phyloP scores from a whole-genome alignment of 2,797 vertebrate genomes.

The Myiothlypis chrysogaster region DNA sequence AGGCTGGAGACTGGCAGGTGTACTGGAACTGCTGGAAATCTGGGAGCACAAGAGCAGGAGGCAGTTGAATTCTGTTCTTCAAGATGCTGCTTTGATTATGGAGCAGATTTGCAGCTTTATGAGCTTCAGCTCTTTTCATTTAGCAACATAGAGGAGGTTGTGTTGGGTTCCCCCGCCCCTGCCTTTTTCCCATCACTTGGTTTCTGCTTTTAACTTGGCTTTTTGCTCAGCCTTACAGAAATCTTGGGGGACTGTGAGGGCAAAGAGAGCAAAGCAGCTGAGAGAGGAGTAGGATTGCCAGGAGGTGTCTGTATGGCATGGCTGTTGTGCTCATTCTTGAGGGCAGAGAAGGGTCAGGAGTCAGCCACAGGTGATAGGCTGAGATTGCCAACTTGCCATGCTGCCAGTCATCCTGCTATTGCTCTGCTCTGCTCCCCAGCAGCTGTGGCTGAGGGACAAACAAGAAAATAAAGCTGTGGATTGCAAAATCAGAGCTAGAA shows the following conservation, averaged over 20 bases:
- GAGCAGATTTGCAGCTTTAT: background rate
- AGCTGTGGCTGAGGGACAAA: background rate
- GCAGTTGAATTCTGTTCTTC: background rate
- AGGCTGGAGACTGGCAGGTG: background rate
- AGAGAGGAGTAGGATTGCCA: background rate
- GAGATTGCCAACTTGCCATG: background rate
- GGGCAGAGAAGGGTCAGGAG: background rate
- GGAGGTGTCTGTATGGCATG: background rate
- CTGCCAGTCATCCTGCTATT: background rate
- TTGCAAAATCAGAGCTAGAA: conserved; percentile 17
- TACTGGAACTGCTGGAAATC: background rate
- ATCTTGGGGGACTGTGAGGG: background rate
- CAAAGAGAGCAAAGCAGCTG: background rate
- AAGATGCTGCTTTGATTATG: background rate
- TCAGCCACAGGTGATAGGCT: background rate
- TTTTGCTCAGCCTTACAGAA: background rate
- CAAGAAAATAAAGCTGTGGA: conserved; percentile 1
- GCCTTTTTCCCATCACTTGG: background rate
- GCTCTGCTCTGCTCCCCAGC: background rate
- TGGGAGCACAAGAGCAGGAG: background rate
- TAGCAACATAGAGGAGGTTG: background rate
- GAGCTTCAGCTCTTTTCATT: background rate
- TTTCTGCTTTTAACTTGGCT: conserved; percentile 14
- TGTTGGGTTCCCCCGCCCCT: background rate
- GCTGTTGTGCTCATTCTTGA: background rate